A percentile compares a stretch with the other conserved stretches of the same genome.
Evolutionary conservation across 2,797 vertebrate species (phyloP).

Genomic region (Poecilia velifera): DNA sequence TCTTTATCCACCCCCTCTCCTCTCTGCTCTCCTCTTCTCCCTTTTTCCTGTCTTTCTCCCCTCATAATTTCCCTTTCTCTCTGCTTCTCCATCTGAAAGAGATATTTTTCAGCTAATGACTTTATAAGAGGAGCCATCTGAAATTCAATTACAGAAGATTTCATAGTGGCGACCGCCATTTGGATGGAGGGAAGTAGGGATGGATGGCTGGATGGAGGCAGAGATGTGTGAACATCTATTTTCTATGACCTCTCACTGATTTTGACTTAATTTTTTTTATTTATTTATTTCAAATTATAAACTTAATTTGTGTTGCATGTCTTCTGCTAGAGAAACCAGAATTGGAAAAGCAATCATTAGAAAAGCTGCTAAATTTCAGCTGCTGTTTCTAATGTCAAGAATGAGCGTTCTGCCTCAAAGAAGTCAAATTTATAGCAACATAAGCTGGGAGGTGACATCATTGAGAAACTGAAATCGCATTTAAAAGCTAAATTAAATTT

Average conservation of each 20-base stretch:
- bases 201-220: conserved; percentile 18
- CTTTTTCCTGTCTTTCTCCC: conserved; percentile 24
- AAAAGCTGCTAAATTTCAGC: background rate
- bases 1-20: conserved; percentile 86
- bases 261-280: conserved; percentile 21
- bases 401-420: background rate
- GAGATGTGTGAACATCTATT: conserved; percentile 32
- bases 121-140: conserved; percentile 74
- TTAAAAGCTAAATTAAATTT: background rate
- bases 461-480: background rate
- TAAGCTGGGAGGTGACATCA: background rate
- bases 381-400: background rate
- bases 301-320: conserved; percentile 15
- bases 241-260: conserved; percentile 44
- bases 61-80: conserved; percentile 60
- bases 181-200: conserved; percentile 32
- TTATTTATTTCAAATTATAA: conserved; percentile 9
- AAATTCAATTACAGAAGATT: conserved; percentile 79
- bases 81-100: conserved; percentile 75
- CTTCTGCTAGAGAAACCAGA: background rate
- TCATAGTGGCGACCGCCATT: conserved; percentile 53
- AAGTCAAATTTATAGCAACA: background rate
- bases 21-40: conserved; percentile 37
- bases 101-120: conserved; percentile 84
- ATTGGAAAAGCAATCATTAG: background rate